phyloP scores from a whole-genome alignment of 2,113 vertebrate genomes.

The Coptodon rendalli region DNA sequence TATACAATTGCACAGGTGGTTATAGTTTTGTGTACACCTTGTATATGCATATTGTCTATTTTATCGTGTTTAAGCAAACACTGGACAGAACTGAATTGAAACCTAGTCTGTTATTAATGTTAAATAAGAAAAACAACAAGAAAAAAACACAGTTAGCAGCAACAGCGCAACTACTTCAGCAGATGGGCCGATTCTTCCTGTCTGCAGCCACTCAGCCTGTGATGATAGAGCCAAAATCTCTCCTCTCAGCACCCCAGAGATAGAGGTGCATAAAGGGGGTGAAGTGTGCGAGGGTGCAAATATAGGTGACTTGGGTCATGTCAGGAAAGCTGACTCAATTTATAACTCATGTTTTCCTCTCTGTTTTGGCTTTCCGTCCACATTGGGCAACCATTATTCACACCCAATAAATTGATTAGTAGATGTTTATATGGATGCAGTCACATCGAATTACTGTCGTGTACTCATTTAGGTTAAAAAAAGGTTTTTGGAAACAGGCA shows the following conservation, averaged over 20 bases:
- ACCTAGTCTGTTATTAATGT: constrained; percentile 16
- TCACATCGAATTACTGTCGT: not conserved
- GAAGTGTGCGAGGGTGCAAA: not conserved
- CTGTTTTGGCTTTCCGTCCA: not conserved
- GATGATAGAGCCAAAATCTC: constrained; percentile 43
- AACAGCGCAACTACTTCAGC: constrained; percentile 37
- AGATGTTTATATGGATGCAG: not conserved
- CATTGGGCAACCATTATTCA: not conserved
- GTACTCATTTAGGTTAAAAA: not conserved
- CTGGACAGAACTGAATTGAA: not conserved
- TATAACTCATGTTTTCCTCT: not conserved
- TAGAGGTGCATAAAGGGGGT: constrained; percentile 13
- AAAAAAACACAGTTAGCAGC: not conserved
- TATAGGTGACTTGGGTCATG: not conserved
- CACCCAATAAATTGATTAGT: not conserved
- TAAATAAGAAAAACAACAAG: constrained; percentile 12
- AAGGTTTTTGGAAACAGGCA: not conserved
- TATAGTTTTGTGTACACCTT: not conserved
- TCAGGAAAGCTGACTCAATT: not conserved
- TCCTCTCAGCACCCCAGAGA: constrained; percentile 37
- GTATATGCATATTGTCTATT: not conserved
- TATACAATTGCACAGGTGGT: constrained; percentile 27
- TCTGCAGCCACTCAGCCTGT: constrained; percentile 38
- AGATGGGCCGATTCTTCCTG: constrained; percentile 50
- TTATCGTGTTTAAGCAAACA: constrained; percentile 1